Evolutionary conservation across 2,113 vertebrate genomes (phyloP).

Genomic region (Mus spicilegus): DNA sequence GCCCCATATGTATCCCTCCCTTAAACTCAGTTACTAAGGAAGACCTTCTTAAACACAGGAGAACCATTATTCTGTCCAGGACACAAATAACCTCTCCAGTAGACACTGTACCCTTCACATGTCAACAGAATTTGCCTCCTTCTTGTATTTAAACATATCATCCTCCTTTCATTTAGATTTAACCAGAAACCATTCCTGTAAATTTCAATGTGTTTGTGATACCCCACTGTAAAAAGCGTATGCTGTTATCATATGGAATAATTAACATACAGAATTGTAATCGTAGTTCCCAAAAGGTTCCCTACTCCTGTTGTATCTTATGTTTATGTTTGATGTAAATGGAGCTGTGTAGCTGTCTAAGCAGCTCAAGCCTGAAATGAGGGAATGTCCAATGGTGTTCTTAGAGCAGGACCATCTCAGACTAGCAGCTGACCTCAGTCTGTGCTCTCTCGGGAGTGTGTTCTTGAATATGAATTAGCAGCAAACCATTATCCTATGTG

Average conservation of each 20-base stretch:
- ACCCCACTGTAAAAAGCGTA: slow-evolving; percentile 41
- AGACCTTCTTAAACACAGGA: not conserved
- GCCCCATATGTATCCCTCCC: not conserved
- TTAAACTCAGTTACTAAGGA: not conserved
- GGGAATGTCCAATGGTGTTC: not conserved
- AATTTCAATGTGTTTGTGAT: slow-evolving; percentile 62
- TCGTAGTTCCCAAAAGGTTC: not conserved
- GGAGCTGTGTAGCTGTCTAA: not conserved
- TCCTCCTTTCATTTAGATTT: not conserved
- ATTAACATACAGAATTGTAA: slow-evolving; percentile 41
- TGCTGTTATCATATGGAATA: slow-evolving; percentile 37
- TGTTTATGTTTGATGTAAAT: slow-evolving; percentile 42
- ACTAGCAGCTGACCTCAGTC: not conserved
- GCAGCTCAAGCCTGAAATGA: not conserved
- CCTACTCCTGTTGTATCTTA: not conserved
- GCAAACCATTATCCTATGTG: rapidly evolving
- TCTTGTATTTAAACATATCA: slow-evolving; percentile 31
- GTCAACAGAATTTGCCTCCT: not conserved
- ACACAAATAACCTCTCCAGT: not conserved
- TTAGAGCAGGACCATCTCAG: not conserved
- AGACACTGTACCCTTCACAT: not conserved
- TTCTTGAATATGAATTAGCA: not conserved
- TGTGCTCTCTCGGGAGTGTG: not conserved
- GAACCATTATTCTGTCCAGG: too few species aligned
- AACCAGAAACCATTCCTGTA: slow-evolving; percentile 55